Conservation (phyloP, 2,797 vertebrate species). For the Rhinoraja longicauda region DNA sequence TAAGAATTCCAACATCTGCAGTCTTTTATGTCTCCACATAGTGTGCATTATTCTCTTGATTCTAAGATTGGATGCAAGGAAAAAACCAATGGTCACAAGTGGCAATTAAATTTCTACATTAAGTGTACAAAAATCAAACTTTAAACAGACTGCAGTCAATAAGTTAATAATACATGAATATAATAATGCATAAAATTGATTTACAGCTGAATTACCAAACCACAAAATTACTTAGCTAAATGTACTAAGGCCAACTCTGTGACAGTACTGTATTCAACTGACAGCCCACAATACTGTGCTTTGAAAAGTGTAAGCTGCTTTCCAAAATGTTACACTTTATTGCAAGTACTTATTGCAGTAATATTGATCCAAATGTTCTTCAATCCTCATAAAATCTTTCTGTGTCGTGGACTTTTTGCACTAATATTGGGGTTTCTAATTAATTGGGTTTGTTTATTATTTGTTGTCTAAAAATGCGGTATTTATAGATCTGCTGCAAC, state of each 20-base stretch:
- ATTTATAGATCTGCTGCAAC: no score
- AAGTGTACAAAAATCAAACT: neutral
- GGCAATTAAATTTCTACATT: neutral
- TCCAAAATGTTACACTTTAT: neutral
- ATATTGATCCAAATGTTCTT: no score
- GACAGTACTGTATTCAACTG: neutral
- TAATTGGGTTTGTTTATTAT: no score
- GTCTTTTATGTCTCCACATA: no score
- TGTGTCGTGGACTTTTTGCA: no score
- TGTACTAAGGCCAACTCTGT: neutral
- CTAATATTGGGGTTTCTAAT: no score
- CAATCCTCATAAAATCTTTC: no score
- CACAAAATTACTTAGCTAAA: neutral
- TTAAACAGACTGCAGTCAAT: neutral
- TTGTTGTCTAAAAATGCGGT: no score
- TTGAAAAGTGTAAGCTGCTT: neutral
- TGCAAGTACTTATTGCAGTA: neutral
- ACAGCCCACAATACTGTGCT: neutral
- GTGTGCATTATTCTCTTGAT: neutral
- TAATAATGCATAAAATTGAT: neutral
- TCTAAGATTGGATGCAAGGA: neutral
- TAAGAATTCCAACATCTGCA: no score
- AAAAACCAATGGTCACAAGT: neutral
- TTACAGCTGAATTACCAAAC: neutral
- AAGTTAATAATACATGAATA: neutral